Conservation (phyloP, 2,888 invertebrate species). For the Drosophila fungiperda region DNA sequence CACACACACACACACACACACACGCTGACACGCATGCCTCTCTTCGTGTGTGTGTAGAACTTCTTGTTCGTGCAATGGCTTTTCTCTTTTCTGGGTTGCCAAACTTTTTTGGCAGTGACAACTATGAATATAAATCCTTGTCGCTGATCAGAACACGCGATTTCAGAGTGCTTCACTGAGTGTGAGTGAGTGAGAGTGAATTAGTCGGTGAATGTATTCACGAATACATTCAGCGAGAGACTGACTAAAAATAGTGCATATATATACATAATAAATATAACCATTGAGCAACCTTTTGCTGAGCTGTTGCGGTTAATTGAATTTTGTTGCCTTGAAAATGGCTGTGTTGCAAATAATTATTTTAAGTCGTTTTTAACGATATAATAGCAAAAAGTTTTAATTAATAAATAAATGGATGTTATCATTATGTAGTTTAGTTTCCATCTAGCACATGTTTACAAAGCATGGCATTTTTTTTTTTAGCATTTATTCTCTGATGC, state of each 20-base stretch:
- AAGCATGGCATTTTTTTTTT: no score
- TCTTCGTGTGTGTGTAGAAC: background rate
- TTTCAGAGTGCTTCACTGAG: constrained; percentile 19
- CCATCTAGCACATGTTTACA: background rate
- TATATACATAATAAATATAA: background rate
- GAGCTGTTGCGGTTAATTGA: background rate
- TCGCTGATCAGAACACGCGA: constrained; percentile 45
- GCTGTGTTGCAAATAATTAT: background rate
- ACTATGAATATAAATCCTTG: constrained; percentile 20
- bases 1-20: constrained; percentile 1
- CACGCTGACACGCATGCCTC: constrained; percentile 2
- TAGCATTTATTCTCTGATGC: background rate
- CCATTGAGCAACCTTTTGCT: background rate
- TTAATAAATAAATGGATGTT: background rate
- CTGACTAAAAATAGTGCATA: background rate
- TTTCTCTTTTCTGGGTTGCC: constrained; percentile 10
- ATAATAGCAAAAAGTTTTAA: background rate
- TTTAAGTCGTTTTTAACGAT: background rate
- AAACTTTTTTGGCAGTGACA: constrained; percentile 11
- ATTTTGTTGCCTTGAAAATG: background rate
- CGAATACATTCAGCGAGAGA: constrained; percentile 1
- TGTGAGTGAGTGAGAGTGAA: background rate
- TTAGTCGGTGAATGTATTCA: constrained; percentile 9
- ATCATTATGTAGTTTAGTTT: background rate
- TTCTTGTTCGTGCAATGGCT: constrained; percentile 10